Percentiles rank a stretch among this genome's conserved stretches.
Conservation (phyloP, 2,113 vertebrate species). For the Lampris incognitus region DNA sequence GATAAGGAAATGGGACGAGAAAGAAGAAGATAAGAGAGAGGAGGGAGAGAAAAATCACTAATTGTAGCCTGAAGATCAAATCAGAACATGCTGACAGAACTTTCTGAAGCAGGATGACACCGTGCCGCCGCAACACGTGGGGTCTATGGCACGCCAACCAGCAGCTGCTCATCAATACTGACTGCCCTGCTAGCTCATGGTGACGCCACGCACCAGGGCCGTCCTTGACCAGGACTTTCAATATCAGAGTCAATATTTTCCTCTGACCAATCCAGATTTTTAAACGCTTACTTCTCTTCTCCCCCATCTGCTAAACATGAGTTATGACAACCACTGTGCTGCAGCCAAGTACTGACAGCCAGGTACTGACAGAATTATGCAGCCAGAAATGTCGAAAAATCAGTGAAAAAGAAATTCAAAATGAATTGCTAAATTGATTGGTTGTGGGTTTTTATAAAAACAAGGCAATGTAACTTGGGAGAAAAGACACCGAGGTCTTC, state of each 20-base stretch:
- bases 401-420: no score
- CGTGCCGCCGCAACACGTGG: constrained; percentile 38
- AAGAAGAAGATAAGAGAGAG: background rate
- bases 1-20: no score
- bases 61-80: constrained; percentile 51
- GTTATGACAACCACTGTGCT: no score
- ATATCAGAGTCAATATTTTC: background rate
- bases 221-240: background rate
- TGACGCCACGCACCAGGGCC: background rate
- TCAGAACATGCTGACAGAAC: constrained; percentile 43
- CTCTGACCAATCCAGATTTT: background rate
- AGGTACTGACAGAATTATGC: no score
- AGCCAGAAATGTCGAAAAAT: no score
- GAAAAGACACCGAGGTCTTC: no score
- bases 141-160: constrained; percentile 51
- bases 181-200: background rate
- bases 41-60: constrained; percentile 37
- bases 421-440: no score
- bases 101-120: constrained; percentile 43
- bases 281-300: background rate
- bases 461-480: no score
- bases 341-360: no score
- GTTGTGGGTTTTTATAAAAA: no score
- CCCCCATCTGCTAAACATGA: no score
- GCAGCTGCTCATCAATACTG: constrained; percentile 35